A percentile compares a stretch with the other conserved stretches of the same genome.
phyloP scores from a whole-genome alignment of 2,113 vertebrate species.

The Bos javanicus region DNA sequence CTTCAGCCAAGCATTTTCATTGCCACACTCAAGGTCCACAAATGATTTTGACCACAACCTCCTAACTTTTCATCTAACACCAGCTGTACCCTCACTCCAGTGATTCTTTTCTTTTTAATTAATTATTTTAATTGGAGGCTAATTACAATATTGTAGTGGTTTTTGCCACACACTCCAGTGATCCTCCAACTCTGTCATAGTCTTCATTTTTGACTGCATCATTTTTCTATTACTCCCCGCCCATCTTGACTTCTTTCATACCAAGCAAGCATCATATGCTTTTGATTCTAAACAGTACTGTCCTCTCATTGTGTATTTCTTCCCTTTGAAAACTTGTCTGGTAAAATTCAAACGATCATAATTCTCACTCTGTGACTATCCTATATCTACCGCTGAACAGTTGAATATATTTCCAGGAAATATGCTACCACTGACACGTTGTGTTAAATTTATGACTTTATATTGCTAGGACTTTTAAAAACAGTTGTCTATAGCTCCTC shows the following conservation, averaged over 20 bases:
- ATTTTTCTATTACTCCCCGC: not conserved
- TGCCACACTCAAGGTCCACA: not conserved
- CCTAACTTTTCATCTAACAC: not conserved
- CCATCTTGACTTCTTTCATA: not conserved
- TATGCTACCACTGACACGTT: not conserved
- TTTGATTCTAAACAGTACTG: not conserved
- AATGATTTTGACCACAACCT: not conserved
- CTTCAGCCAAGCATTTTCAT: not conserved
- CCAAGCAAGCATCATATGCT: not conserved
- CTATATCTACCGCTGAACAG: not conserved
- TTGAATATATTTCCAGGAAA: not conserved
- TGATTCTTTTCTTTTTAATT: not conserved
- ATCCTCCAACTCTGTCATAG: not conserved
- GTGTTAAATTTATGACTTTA: not conserved
- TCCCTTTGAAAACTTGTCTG: not conserved
- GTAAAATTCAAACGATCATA: not conserved
- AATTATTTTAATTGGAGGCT: not conserved
- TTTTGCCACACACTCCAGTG: not conserved
- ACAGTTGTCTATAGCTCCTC: not conserved
- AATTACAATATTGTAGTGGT: not conserved
- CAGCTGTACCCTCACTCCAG: not conserved
- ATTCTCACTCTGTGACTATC: not conserved
- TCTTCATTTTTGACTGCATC: not conserved
- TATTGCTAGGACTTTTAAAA: not conserved
- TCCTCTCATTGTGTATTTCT: not conserved